A percentile compares a stretch with the other conserved stretches of the same genome.
These are phyloP conservation scores for Strigamia maritima DNA, from an alignment of 2,888 invertebrate genomes.

Conservation along the genomic window DNA sequence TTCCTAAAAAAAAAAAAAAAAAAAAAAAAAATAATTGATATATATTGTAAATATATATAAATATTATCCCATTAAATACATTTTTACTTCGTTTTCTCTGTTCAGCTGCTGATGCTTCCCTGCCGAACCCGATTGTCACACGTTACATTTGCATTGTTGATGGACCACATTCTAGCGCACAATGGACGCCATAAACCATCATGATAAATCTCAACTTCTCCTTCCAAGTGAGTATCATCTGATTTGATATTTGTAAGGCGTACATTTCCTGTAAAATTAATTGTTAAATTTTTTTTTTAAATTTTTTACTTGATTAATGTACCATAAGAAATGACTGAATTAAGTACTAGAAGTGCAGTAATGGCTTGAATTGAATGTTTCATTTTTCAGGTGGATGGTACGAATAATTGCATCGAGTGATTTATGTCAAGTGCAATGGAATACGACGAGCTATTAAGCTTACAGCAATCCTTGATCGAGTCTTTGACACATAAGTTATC, in stretches of 20 bases:
- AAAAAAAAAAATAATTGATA: not conserved
- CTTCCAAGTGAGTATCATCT: not conserved
- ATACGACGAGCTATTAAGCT: too few relatives aligned
- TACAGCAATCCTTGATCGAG: too few relatives aligned
- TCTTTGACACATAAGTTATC: too few relatives aligned
- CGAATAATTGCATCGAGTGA: too few relatives aligned
- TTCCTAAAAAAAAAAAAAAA: not conserved
- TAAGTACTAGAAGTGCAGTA: too few relatives aligned
- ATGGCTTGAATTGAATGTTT: too few relatives aligned
- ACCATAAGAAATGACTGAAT: too few relatives aligned
- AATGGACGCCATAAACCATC: not conserved
- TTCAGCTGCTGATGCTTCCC: not conserved
- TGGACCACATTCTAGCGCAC: not conserved
- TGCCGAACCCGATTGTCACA: not conserved
- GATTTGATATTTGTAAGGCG: not conserved
- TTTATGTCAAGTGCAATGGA: too few relatives aligned
- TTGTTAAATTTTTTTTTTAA: not conserved
- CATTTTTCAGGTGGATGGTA: too few relatives aligned
- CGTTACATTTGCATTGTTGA: not conserved
- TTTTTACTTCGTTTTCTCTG: not conserved
- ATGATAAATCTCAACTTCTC: slow-evolving; percentile 3
- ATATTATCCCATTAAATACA: too few relatives aligned
- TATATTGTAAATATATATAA: too few relatives aligned
- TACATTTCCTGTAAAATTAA: not conserved
- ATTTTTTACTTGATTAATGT: too few relatives aligned